Evolutionary conservation across 2,797 vertebrate species (phyloP), one percentile per base, ranked within the genome.

Genomic region (Hyperoplus immaculatus): DNA sequence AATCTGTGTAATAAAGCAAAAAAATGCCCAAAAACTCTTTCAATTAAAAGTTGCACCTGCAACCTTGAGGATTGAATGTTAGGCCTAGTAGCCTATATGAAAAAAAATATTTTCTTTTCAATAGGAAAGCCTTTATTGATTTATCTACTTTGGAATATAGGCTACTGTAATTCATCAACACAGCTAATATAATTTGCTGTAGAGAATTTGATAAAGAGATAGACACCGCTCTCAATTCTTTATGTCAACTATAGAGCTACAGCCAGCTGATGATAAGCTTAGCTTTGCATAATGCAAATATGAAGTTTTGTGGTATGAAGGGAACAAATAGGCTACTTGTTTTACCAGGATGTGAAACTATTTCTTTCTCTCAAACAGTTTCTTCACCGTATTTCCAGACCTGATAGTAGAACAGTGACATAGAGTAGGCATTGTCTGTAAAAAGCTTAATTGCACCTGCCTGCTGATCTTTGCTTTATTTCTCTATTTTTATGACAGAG

Each of bases 401-500:
- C 50, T 38, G 8, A 16, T 16, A 8, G 29, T 16, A 16, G 8
- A 62, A 47, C 51, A 41, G 55, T 47, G 4, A 59, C 41, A 53
- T 39, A 9, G 18, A 46, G 5, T 57, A 29, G 2, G 58, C 29
- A 51, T 47, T 42, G 10, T 42, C 12, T 43, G 13, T 53, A 43
- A 55, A 69, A 64, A 10, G 47, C 39, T 16, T 41, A 49, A 46
- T 60, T 8, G n/a, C 15, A 41, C 42, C 38, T 49, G 13, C 41
- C 53, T 50, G 38, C 46, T 47, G 18, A 42, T 66, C 13, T 72
- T 59, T 49, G 36, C 49, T 41, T 64, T 49, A 43, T 3, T 54
- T 75, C 64, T 46, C 39, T 46, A 16, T 9, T 63, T 79, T 70
- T 55, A 72, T 18, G 16, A 69, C 13, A 13, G 38, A 58, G 59